Evolutionary conservation across 2,888 invertebrate genomes (phyloP), one percentile per base, ranked within the genome.

Genomic region (Thera obeliscata): DNA sequence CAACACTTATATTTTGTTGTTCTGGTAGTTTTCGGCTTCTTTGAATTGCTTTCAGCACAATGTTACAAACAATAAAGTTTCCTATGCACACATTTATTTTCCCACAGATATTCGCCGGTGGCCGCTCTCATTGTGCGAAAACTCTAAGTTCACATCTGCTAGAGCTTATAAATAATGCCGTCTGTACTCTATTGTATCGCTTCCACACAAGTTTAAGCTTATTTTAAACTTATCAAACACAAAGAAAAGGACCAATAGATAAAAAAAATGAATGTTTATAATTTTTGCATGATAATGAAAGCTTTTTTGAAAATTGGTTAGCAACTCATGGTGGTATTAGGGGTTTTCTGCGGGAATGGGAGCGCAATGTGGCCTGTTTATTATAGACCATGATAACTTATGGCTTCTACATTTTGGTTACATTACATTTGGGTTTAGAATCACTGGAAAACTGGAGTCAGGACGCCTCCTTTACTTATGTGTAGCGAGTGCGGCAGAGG

Each of bases 141-240:
- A 84, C 81, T 78, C 82, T 81, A 86, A 83, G 80, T 79, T 81
- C 74, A 80, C 84, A 89, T 86, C 90, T 89, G 89, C 76, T 78
- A 80, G 79, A 76, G 88, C 87, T 91, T 89, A 91, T 82, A 81
- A 79, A 69, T 78, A 72, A 78, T 71, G 65, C 66, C 77, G 78
- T 76, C 78, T 74, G 82, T 81, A 78, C 75, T 73, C 78, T 67
- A 87, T 87, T 89, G 86, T 88, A 80, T 55, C 33, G 50, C 60
- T 54, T 58, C 61, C 61, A 61, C 52, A 70, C 72, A 74, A 68
- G 63, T 67, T 67, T 57, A 64, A 66, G 56, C 61, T 60, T 70
- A 67, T 59, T 71, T 43, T 41, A 67, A 68, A 66, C 43, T 43
- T 36, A 55, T 69, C 66, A 56, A 69, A 68, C 41, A 41, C 4